Percentiles rank a stretch among this genome's conserved stretches.
Conservation (phyloP, 2,888 invertebrate genomes). For the Platycheirus rosarum region DNA sequence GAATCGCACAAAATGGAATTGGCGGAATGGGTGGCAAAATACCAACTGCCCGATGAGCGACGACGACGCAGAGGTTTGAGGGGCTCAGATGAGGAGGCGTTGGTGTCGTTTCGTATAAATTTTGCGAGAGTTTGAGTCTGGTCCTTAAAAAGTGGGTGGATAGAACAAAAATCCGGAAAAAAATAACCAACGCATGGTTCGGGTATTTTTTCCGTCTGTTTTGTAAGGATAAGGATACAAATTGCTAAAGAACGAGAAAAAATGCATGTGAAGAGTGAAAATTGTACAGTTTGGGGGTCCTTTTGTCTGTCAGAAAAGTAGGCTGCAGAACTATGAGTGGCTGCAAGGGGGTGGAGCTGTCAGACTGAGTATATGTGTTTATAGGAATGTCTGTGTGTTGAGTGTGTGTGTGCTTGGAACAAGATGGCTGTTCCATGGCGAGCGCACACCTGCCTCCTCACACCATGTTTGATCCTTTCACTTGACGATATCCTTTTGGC, state of each 20-base stretch:
- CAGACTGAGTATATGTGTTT: slow-evolving; percentile 24
- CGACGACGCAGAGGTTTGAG: slow-evolving; percentile 53
- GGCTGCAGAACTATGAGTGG: slow-evolving; percentile 46
- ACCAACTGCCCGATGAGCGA: slow-evolving; percentile 15
- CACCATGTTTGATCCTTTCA: slow-evolving; percentile 72
- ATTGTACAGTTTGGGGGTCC: slow-evolving; percentile 64
- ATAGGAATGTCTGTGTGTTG: slow-evolving; percentile 16
- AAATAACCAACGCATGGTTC: slow-evolving; percentile 33
- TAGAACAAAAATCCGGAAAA: neutral
- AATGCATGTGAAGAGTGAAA: slow-evolving; percentile 37
- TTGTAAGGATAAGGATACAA: slow-evolving; percentile 65
- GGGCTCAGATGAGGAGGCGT: slow-evolving; percentile 46
- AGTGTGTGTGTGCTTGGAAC: slow-evolving; percentile 39
- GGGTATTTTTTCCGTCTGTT: slow-evolving; percentile 28
- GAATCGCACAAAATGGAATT: slow-evolving; percentile 50
- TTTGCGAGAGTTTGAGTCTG: slow-evolving; percentile 40
- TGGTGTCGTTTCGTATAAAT: slow-evolving; percentile 27
- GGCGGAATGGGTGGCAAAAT: slow-evolving; percentile 21
- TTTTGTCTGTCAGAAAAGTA: slow-evolving; percentile 66
- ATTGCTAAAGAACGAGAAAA: slow-evolving; percentile 51
- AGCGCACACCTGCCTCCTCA: slow-evolving; percentile 61
- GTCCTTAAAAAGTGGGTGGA: slow-evolving; percentile 38
- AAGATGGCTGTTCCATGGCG: slow-evolving; percentile 70
- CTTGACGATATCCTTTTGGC: slow-evolving; percentile 73
- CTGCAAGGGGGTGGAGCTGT: slow-evolving; percentile 36